A percentile compares a stretch with the other conserved stretches of the same genome.
These are phyloP conservation scores for Lysandra coridon DNA, from an alignment of 2,888 invertebrate genomes.

Conservation along the genomic window DNA sequence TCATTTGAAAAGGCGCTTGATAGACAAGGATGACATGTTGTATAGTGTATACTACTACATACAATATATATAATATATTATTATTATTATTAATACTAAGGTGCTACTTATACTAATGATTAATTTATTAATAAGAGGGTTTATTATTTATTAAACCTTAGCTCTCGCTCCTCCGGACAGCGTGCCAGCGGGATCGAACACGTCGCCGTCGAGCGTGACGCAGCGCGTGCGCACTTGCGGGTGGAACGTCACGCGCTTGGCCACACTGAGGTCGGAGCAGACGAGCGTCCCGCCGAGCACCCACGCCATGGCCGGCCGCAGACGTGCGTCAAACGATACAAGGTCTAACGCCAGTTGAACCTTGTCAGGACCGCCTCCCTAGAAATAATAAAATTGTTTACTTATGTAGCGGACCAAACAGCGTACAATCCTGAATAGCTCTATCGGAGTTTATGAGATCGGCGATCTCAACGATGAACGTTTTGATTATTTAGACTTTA, in stretches of 20 bases:
- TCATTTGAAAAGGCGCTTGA: not conserved
- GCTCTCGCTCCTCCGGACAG: constrained; percentile 91
- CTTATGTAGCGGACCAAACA: too few relatives aligned
- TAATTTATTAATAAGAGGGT: too few relatives aligned
- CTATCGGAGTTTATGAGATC: too few relatives aligned
- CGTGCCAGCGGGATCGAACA: constrained; percentile 93
- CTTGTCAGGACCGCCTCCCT: constrained; percentile 86
- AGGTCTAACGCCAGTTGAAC: constrained; percentile 90
- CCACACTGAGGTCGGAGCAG: constrained; percentile 89
- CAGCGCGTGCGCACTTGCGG: constrained; percentile 83
- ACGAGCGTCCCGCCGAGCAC: constrained; percentile 93
- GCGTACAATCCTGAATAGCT: too few relatives aligned
- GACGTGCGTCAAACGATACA: constrained; percentile 83
- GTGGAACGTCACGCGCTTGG: constrained; percentile 90
- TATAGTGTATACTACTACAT: too few relatives aligned
- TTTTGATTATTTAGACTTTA: too few relatives aligned
- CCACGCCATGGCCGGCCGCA: constrained; percentile 90
- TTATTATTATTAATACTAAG: too few relatives aligned
- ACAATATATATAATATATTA: too few relatives aligned
- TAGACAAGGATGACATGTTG: constrained; percentile 22
- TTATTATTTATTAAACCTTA: constrained; percentile 40
- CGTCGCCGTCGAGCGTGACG: constrained; percentile 96
- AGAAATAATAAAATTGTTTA: not conserved
- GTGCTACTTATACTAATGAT: too few relatives aligned
- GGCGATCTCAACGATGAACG: too few relatives aligned